phyloP scores from a whole-genome alignment of 1,140 invertebrate species.

The Penaeus vannamei region DNA sequence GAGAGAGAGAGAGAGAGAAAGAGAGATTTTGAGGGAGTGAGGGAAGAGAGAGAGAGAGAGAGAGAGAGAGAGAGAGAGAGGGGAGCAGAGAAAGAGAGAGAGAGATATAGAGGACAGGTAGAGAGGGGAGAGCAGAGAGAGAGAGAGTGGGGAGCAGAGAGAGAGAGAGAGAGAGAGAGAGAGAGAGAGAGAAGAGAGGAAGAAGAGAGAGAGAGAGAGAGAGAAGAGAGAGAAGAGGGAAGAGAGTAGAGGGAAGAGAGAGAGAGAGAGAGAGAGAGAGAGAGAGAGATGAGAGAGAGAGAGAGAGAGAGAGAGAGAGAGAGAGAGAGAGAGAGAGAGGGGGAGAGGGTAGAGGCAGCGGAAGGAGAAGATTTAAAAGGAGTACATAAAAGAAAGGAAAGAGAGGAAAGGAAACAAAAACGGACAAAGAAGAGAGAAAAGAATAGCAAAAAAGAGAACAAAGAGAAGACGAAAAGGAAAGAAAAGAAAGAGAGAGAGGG shows the following conservation, averaged over 20 bases:
- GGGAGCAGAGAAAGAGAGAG: not conserved
- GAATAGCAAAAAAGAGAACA: not conserved
- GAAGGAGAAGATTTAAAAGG: constrained; percentile 6
- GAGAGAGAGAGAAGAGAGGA: constrained; percentile 8
- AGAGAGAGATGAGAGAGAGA: too few relatives aligned
- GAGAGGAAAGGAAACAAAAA: too few relatives aligned
- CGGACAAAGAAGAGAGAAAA: constrained; percentile 2
- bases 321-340: not conserved
- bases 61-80: not conserved
- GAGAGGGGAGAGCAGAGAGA: not conserved
- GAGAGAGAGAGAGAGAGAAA: not conserved
- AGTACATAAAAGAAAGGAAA: not conserved
- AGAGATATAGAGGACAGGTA: not conserved
- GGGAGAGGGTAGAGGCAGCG: not conserved
- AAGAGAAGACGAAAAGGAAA: constrained; percentile 5
- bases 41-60: not conserved
- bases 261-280: not conserved
- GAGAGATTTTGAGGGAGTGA: not conserved
- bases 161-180: not conserved
- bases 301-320: too few relatives aligned
- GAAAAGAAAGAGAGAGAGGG: not conserved
- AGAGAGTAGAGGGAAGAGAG: not conserved
- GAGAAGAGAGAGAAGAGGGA: not conserved
- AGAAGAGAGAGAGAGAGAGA: constrained; percentile 11
- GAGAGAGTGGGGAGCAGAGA: not conserved